Percentiles rank a stretch among this genome's conserved stretches.
Conservation (phyloP, 2,888 invertebrate genomes). For the Limnephilus auricula region DNA sequence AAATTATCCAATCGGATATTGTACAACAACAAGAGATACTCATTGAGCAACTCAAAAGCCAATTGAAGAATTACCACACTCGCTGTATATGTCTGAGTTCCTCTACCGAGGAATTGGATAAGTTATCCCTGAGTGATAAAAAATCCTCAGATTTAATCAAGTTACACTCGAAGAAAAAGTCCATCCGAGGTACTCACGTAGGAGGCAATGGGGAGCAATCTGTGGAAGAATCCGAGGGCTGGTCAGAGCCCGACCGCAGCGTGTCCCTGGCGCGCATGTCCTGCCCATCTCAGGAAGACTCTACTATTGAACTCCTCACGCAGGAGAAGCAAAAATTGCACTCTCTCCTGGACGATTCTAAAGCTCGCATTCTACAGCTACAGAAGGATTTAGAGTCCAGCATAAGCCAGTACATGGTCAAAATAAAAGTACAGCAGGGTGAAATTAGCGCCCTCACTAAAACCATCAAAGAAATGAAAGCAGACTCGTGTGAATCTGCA, state of each 20-base stretch:
- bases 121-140: constrained; percentile 43
- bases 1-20: neutral
- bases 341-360: constrained; percentile 78
- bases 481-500: neutral
- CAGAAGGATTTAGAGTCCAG: constrained; percentile 72
- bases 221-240: constrained; percentile 86
- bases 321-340: constrained; percentile 73
- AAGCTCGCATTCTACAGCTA: constrained; percentile 75
- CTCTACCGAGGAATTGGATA: constrained; percentile 56
- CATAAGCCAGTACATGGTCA: constrained; percentile 72
- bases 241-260: constrained; percentile 91
- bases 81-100: constrained; percentile 69
- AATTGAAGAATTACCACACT: constrained; percentile 69
- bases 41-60: constrained; percentile 70
- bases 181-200: neutral
- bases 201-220: constrained; percentile 67
- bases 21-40: constrained; percentile 45
- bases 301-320: constrained; percentile 70
- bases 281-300: constrained; percentile 69
- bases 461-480: neutral
- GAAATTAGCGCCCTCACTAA: constrained; percentile 41
- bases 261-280: constrained; percentile 87
- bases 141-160: constrained; percentile 63
- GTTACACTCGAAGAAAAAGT: constrained; percentile 48
- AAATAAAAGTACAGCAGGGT: constrained; percentile 70